Evolutionary conservation across 1,140 invertebrate genomes (phyloP).

Genomic region (Neodiprion fabricii): DNA sequence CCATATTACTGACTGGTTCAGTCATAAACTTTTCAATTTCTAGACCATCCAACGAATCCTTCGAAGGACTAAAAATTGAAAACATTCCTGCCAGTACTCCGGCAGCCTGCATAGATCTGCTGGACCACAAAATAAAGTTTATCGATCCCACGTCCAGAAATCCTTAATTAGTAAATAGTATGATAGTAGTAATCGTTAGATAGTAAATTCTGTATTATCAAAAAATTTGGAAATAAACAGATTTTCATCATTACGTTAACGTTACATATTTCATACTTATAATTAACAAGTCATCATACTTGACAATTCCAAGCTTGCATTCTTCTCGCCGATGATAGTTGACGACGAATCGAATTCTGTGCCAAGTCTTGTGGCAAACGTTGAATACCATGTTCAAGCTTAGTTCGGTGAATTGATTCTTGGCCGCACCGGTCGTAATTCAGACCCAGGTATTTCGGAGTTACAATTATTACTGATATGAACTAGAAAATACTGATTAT

Average conservation of each 20-base stretch:
- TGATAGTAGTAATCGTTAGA: neutral
- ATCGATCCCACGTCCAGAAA: no score
- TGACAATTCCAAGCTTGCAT: neutral
- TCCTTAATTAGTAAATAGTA: neutral
- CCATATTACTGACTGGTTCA: constrained; percentile 76
- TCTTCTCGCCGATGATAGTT: neutral
- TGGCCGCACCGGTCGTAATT: no score
- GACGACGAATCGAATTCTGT: neutral
- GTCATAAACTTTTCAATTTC: constrained; percentile 73
- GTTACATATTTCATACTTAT: neutral
- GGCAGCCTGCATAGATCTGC: neutral
- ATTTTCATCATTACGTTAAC: neutral
- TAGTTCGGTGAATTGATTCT: no score
- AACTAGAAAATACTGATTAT: no score
- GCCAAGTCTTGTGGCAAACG: neutral
- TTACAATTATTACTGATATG: no score
- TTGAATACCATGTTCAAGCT: neutral
- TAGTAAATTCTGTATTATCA: no score
- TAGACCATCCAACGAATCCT: constrained; percentile 30
- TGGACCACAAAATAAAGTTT: neutral
- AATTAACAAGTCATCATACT: neutral
- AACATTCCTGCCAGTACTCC: constrained; percentile 35
- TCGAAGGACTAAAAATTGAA: constrained; percentile 32
- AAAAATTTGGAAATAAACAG: no score
- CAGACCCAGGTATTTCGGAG: no score